Evolutionary conservation across 53 echinoderm and acorn worm genomes (phyloP).

Genomic region (Antedon mediterranea): DNA sequence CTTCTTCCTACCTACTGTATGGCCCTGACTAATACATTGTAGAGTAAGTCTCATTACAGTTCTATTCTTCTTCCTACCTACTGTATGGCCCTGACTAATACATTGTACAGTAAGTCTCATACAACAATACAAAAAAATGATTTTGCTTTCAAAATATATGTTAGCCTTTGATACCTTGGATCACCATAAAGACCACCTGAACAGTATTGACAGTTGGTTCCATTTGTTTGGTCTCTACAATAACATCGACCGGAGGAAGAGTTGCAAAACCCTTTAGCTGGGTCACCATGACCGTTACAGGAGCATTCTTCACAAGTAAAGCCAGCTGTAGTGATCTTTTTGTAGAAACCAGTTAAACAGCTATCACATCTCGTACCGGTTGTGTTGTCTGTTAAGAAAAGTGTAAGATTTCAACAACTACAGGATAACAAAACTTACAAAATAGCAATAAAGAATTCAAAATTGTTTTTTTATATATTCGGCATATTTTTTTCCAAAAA

Average conservation of each 20-base stretch:
- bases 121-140: no score
- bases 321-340: constrained; percentile 44
- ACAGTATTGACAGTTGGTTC: constrained; percentile 64
- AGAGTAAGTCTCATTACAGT: no score
- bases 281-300: constrained; percentile 84
- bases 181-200: constrained; percentile 69
- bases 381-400: constrained; percentile 40
- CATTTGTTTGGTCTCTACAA: constrained; percentile 66
- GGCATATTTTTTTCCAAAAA: no score
- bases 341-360: constrained; percentile 60
- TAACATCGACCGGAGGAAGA: constrained; percentile 42
- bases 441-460: no score
- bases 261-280: constrained; percentile 39
- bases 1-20: no score
- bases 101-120: no score
- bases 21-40: no score
- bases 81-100: no score
- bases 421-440: no score
- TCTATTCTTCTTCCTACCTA: no score
- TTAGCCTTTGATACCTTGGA: constrained; percentile 66
- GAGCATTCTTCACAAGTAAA: constrained; percentile 42
- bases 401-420: no score
- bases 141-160: neutral
- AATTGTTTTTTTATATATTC: no score
- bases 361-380: constrained; percentile 52